Conservation (phyloP, 64 coral and sea anemone species). For the Exaiptasia diaphana region DNA sequence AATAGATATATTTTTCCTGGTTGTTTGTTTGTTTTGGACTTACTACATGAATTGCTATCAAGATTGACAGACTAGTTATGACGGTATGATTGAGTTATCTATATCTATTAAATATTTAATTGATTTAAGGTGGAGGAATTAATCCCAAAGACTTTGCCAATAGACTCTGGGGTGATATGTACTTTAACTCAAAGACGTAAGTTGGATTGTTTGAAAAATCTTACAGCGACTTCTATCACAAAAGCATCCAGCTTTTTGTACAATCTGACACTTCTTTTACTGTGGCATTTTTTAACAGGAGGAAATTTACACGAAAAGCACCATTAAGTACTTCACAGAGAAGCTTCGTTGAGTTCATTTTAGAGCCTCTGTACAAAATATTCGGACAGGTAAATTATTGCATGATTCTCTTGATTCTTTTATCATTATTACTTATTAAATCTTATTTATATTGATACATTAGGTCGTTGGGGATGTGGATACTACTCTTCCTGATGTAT, state of each 20-base stretch:
- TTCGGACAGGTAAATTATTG: slow-evolving; percentile 92
- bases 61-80: too few species aligned
- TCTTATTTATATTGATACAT: too few species aligned
- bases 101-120: slow-evolving; percentile 7
- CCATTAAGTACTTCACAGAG: slow-evolving; percentile 90
- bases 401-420: too few species aligned
- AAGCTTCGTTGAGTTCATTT: slow-evolving; percentile 97
- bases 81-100: too few species aligned
- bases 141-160: slow-evolving; percentile 94
- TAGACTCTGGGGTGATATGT: slow-evolving; percentile 98
- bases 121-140: slow-evolving; percentile 68
- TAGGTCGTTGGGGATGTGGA: slow-evolving; percentile 99
- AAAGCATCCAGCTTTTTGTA: background rate
- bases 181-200: slow-evolving; percentile 98
- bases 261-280: background rate
- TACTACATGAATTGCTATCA: too few species aligned
- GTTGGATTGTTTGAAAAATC: background rate
- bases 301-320: slow-evolving; percentile 89
- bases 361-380: slow-evolving; percentile 95
- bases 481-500: slow-evolving; percentile 66
- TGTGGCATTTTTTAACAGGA: slow-evolving; percentile 47
- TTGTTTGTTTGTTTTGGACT: too few species aligned
- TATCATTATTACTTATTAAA: too few species aligned
- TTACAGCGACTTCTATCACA: slow-evolving; percentile 1
- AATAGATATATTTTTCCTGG: background rate